These are phyloP conservation scores for Gobionotothen gibberifrons DNA, from an alignment of 2,797 vertebrate species.

Conservation along the genomic window DNA sequence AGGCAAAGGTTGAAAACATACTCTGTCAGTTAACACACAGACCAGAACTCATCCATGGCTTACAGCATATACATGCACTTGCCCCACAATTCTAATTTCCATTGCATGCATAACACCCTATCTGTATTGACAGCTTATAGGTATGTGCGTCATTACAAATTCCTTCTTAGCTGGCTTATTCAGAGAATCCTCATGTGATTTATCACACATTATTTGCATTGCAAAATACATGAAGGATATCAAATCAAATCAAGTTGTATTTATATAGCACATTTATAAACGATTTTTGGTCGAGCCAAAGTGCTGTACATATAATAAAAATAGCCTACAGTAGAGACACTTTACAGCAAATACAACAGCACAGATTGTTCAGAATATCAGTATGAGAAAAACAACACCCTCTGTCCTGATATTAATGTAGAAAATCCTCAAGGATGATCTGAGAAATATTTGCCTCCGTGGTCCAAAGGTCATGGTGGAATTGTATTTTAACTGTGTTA, in stretches of 20 bases:
- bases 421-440: conserved; percentile 38
- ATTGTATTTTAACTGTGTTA: conserved; percentile 15
- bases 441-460: conserved; percentile 1
- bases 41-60: background rate
- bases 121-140: conserved; percentile 54
- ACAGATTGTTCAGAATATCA: no score
- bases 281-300: no score
- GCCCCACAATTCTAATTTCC: conserved; percentile 17
- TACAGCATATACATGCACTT: background rate
- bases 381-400: no score
- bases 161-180: conserved; percentile 53
- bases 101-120: conserved; percentile 22
- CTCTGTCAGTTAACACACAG: background rate
- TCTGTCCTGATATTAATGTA: no score
- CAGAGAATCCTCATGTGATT: conserved; percentile 45
- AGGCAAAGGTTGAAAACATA: conserved; percentile 13
- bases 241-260: no score
- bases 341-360: no score
- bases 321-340: no score
- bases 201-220: conserved; percentile 54
- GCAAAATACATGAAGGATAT: conserved; percentile 49
- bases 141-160: conserved; percentile 52
- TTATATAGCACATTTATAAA: no score
- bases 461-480: conserved; percentile 3
- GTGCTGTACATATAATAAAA: no score